phyloP scores from a whole-genome alignment of 2,113 vertebrate genomes.

The Sinosuthora webbiana region DNA sequence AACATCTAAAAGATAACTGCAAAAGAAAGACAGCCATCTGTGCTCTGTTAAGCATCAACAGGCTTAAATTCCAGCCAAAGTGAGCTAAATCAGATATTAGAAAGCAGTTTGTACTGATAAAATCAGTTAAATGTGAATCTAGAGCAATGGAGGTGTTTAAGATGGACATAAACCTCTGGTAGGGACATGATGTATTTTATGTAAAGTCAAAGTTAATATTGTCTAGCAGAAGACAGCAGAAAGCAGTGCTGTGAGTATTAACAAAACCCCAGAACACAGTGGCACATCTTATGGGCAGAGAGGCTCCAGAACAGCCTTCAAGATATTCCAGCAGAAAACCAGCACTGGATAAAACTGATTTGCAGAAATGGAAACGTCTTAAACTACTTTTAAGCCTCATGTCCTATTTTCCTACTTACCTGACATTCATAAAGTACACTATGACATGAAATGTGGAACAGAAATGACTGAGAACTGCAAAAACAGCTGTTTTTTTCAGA shows the following conservation, averaged over 20 bases:
- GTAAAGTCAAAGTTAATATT: background rate
- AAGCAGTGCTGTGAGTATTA: background rate
- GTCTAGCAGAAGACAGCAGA: background rate
- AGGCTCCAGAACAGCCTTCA: background rate
- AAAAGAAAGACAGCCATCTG: background rate
- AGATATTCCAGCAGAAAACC: background rate
- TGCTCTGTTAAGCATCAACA: background rate
- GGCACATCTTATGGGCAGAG: background rate
- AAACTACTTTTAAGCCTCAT: background rate
- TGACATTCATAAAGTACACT: background rate
- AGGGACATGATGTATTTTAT: background rate
- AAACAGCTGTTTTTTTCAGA: background rate
- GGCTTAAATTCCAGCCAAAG: background rate
- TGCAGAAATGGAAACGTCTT: background rate
- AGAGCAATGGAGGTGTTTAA: background rate
- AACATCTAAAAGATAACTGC: background rate
- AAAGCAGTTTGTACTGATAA: background rate
- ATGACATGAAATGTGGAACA: background rate
- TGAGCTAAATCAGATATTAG: background rate
- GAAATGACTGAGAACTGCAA: background rate
- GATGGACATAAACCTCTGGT: background rate
- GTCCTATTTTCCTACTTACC: background rate
- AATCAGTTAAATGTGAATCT: background rate
- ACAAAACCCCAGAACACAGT: background rate
- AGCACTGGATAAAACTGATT: background rate